A percentile compares a stretch with the other conserved stretches of the same genome.
Evolutionary conservation across 2,888 invertebrate genomes (phyloP).

Genomic region (Microctonus aethiopoides): DNA sequence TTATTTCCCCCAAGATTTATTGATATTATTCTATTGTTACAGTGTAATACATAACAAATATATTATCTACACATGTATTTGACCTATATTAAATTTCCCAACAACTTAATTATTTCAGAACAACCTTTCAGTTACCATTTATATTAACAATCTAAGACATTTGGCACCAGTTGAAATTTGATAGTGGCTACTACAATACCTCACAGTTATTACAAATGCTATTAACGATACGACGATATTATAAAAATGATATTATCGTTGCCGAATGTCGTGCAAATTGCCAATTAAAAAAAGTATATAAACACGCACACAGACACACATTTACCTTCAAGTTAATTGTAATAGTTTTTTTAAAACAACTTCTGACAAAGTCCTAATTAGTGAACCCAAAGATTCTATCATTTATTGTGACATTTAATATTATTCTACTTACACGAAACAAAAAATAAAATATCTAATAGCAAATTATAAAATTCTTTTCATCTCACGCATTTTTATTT

Average conservation of each 20-base stretch:
- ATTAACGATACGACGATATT: background rate
- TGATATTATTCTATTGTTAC: background rate
- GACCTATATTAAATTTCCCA: constrained; percentile 16
- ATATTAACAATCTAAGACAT: constrained; percentile 35
- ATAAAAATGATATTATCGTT: constrained; percentile 1
- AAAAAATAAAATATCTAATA: background rate
- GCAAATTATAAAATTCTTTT: background rate
- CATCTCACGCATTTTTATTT: background rate
- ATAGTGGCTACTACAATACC: background rate
- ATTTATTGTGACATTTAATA: background rate
- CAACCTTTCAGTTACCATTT: constrained; percentile 31
- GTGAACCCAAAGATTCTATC: background rate
- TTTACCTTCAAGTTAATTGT: background rate
- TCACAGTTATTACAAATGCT: background rate
- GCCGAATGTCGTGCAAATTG: constrained; percentile 4
- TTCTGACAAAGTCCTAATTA: background rate
- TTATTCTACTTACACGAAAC: too few relatives aligned
- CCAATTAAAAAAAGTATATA: background rate
- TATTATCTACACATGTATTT: background rate
- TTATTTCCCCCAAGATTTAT: too few relatives aligned
- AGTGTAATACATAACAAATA: too few relatives aligned
- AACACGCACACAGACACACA: background rate
- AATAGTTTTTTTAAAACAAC: background rate
- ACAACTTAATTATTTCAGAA: constrained; percentile 30
- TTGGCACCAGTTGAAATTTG: constrained; percentile 11